These are phyloP conservation scores for Leptinotarsa tumamoca DNA, from an alignment of 2,888 invertebrate genomes.

Conservation along the genomic window DNA sequence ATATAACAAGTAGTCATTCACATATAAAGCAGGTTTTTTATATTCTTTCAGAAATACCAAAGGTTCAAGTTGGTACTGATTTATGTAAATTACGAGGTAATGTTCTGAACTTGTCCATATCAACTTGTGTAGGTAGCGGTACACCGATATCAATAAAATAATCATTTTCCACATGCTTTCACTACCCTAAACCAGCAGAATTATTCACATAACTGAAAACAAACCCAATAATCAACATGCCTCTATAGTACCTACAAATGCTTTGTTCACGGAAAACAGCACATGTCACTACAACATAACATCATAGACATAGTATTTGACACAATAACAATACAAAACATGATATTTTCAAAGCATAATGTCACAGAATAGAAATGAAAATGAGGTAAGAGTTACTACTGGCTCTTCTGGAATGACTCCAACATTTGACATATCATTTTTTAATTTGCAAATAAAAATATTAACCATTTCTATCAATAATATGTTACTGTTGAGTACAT, in stretches of 20 bases:
- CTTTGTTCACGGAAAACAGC: constrained; percentile 24
- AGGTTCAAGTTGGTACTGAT: too few relatives aligned
- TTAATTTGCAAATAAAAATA: background rate
- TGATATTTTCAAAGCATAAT: constrained; percentile 22
- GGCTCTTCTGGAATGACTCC: background rate
- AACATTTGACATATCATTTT: background rate
- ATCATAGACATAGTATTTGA: constrained; percentile 18
- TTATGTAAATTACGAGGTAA: too few relatives aligned
- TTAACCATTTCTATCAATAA: too few relatives aligned
- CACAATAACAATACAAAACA: constrained; percentile 15
- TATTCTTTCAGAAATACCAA: too few relatives aligned
- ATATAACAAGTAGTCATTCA: too few relatives aligned
- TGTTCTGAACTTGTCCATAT: background rate
- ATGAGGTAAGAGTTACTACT: constrained; percentile 17
- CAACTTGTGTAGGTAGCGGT: background rate
- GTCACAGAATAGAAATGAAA: constrained; percentile 24
- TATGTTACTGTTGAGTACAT: background rate
- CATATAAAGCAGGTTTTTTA: too few relatives aligned
- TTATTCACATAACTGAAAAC: constrained; percentile 31
- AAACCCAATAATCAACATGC: constrained; percentile 45
- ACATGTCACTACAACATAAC: constrained; percentile 25
- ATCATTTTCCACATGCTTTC: constrained; percentile 24
- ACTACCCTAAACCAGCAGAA: constrained; percentile 31
- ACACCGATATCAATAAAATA: constrained; percentile 3
- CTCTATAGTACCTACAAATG: constrained; percentile 40